Conservation (phyloP, 2,113 vertebrate species). For the Pundamilia nyererei region DNA sequence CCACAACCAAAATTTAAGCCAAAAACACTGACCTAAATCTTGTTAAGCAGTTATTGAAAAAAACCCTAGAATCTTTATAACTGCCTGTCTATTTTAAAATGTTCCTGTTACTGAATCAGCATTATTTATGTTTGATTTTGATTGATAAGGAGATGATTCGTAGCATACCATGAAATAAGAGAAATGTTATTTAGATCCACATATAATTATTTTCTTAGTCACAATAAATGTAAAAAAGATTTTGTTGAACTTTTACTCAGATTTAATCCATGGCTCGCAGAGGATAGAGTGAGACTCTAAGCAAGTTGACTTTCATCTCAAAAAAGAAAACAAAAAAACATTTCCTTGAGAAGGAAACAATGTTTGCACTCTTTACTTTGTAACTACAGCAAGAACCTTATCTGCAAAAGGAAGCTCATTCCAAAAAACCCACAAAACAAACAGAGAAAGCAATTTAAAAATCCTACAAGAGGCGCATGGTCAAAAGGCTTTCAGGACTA, state of each 20-base stretch:
- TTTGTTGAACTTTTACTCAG: not conserved
- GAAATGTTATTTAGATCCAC: not conserved
- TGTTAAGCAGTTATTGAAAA: not conserved
- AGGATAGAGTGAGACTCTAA: not conserved
- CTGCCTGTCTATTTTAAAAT: not conserved
- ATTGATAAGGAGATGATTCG: not conserved
- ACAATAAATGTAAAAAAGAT: not conserved
- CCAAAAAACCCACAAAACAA: not conserved
- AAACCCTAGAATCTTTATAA: not conserved
- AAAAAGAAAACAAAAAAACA: not conserved
- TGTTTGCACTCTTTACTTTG: not conserved
- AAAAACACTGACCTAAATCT: not conserved
- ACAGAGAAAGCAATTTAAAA: not conserved
- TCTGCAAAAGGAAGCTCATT: not conserved
- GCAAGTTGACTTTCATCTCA: not conserved
- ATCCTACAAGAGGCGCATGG: not conserved
- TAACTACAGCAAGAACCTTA: not conserved
- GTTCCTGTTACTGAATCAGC: not conserved
- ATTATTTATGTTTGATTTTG: not conserved
- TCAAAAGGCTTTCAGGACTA: constrained; percentile 7
- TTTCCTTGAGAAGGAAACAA: not conserved
- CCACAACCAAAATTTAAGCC: not conserved
- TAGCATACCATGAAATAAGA: not conserved
- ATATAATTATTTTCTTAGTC: not conserved
- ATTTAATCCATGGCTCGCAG: not conserved